Conservation (phyloP, 1,140 invertebrate genomes). For the Drosophila kurseongensis region DNA sequence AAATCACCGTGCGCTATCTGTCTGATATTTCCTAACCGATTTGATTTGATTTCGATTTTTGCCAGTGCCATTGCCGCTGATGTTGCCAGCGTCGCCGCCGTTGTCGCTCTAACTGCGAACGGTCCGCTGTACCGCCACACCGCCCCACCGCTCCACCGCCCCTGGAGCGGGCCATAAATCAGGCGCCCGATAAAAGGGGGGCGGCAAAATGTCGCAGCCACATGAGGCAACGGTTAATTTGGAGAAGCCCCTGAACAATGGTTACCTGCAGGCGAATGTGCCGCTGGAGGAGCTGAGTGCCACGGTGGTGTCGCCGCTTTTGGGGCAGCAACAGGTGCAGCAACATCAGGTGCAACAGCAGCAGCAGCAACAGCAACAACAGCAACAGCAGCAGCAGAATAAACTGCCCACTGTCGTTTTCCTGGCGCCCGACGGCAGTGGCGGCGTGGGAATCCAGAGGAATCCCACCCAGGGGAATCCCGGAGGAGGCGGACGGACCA, state of each 20-base stretch:
- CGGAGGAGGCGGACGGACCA: background rate
- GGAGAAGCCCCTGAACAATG: slow-evolving; percentile 66
- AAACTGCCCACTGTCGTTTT: slow-evolving; percentile 78
- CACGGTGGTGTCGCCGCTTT: slow-evolving; percentile 63
- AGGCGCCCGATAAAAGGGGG: slow-evolving; percentile 13
- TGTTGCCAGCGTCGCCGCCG: slow-evolving; percentile 41
- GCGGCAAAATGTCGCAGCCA: slow-evolving; percentile 31
- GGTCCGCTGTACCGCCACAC: slow-evolving; percentile 1
- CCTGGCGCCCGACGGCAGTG: slow-evolving; percentile 65
- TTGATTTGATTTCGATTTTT: background rate
- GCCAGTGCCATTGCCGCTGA: slow-evolving; percentile 36
- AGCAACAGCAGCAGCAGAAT: slow-evolving; percentile 45
- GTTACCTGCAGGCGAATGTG: slow-evolving; percentile 66
- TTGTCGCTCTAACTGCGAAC: slow-evolving; percentile 40
- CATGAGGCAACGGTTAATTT: slow-evolving; percentile 6
- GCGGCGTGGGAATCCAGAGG: slow-evolving; percentile 58
- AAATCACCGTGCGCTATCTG: slow-evolving; percentile 1
- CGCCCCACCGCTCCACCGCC: background rate
- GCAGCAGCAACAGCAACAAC: slow-evolving; percentile 12
- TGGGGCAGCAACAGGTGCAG: slow-evolving; percentile 42
- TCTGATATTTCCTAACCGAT: background rate
- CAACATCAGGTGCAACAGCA: slow-evolving; percentile 16
- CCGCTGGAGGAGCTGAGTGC: slow-evolving; percentile 60
- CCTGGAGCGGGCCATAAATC: slow-evolving; percentile 21
- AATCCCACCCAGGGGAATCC: slow-evolving; percentile 29